phyloP scores from a whole-genome alignment of 2,797 vertebrate species.

The Knipowitschia caucasica region DNA sequence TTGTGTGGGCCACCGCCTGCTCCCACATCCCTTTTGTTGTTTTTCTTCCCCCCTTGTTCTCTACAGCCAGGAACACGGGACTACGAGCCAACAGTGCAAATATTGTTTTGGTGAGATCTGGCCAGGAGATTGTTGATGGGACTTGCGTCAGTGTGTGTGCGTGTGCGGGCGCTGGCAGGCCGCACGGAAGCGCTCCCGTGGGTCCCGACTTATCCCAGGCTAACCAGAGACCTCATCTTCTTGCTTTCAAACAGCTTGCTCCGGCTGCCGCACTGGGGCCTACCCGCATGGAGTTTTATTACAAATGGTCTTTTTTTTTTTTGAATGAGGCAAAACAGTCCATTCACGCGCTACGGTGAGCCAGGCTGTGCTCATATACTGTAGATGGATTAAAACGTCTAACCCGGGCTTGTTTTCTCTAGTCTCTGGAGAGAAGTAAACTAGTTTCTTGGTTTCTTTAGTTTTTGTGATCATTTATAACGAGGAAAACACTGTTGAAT shows the following conservation, averaged over 20 bases:
- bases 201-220: conserved; percentile 29
- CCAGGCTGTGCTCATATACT: not conserved
- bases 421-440: not conserved
- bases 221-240: conserved; percentile 41
- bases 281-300: conserved; percentile 31
- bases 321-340: conserved; percentile 52
- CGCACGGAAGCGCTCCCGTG: conserved; percentile 28
- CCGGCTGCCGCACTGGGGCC: conserved; percentile 11
- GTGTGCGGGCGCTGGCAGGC: conserved; percentile 40
- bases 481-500: not conserved
- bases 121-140: conserved; percentile 43
- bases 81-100: conserved; percentile 51
- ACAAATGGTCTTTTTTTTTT: conserved; percentile 57
- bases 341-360: conserved; percentile 14
- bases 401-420: too few relatives aligned
- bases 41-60: conserved; percentile 15
- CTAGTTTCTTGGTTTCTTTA: not conserved
- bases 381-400: conserved; percentile 4
- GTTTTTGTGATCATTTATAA: not conserved
- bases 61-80: conserved; percentile 44
- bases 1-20: conserved; percentile 56
- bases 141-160: conserved; percentile 50
- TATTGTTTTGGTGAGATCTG: conserved; percentile 69
- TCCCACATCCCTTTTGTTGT: conserved; percentile 50
- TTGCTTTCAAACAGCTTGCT: conserved; percentile 42